Evolutionary conservation across 2,888 invertebrate genomes (phyloP).

Genomic region (Endomychus coccineus): DNA sequence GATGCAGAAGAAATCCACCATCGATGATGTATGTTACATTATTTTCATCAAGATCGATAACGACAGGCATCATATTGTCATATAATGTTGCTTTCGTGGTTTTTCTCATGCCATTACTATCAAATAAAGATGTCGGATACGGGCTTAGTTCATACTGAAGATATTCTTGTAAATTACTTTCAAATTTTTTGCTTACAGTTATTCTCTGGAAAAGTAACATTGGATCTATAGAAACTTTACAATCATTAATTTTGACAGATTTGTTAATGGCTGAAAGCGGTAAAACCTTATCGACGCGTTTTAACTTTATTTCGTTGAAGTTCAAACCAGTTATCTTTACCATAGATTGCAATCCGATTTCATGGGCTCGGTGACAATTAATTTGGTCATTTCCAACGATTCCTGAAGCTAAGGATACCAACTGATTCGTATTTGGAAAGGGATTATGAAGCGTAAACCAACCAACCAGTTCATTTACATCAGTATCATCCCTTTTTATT

Average conservation of each 20-base stretch:
- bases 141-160: constrained; percentile 23
- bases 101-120: constrained; percentile 22
- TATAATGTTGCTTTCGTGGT: constrained; percentile 14
- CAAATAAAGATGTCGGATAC: constrained; percentile 21
- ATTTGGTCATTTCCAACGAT: constrained; percentile 28
- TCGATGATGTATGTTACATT: constrained; percentile 17
- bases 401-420: constrained; percentile 27
- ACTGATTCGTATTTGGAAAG: constrained; percentile 21
- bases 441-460: constrained; percentile 21
- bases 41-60: constrained; percentile 12
- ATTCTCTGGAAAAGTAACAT: constrained; percentile 26
- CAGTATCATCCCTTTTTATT: constrained; percentile 23
- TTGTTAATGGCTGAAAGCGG: constrained; percentile 21
- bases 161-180: constrained; percentile 22
- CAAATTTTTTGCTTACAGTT: constrained; percentile 24
- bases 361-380: constrained; percentile 22
- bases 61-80: constrained; percentile 12
- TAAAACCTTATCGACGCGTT: constrained; percentile 28
- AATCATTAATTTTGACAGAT: constrained; percentile 19
- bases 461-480: constrained; percentile 23
- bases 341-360: constrained; percentile 18
- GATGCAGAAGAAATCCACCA: constrained; percentile 19
- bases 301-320: constrained; percentile 26
- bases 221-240: constrained; percentile 21
- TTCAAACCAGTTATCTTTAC: constrained; percentile 18